Conservation (phyloP, 2,888 invertebrate genomes). For the Apoda limacodes region DNA sequence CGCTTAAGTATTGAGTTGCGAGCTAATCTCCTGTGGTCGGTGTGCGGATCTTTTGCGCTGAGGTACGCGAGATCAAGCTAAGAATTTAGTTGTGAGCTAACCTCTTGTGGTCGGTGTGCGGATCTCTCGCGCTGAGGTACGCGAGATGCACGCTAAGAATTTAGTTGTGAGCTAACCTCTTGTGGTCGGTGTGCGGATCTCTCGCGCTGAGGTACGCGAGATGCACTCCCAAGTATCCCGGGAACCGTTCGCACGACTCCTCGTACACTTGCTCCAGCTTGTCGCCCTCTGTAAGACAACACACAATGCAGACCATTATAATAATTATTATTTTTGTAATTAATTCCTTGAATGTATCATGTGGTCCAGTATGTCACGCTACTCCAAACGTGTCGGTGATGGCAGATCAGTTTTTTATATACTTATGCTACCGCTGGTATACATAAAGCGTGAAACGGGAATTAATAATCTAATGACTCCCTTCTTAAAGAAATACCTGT, state of each 20-base stretch:
- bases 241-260: slow-evolving; percentile 77
- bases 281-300: slow-evolving; percentile 68
- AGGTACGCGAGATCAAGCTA: not conserved
- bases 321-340: no score
- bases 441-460: no score
- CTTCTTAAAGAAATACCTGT: no score
- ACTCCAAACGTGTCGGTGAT: no score
- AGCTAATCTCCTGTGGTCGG: slow-evolving; percentile 50
- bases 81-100: slow-evolving; percentile 23
- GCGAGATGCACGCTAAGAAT: slow-evolving; percentile 23
- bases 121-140: slow-evolving; percentile 74
- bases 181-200: slow-evolving; percentile 67
- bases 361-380: no score
- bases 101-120: slow-evolving; percentile 53
- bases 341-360: no score
- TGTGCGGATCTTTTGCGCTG: slow-evolving; percentile 76
- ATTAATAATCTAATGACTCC: no score
- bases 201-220: slow-evolving; percentile 83
- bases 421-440: no score
- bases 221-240: slow-evolving; percentile 82
- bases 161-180: slow-evolving; percentile 33
- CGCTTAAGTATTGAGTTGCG: not conserved
- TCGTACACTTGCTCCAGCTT: slow-evolving; percentile 79
- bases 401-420: no score
- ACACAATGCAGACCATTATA: no score